These are phyloP conservation scores for Tetrao urogallus DNA, from an alignment of 2,113 vertebrate genomes.

Conservation along the genomic window DNA sequence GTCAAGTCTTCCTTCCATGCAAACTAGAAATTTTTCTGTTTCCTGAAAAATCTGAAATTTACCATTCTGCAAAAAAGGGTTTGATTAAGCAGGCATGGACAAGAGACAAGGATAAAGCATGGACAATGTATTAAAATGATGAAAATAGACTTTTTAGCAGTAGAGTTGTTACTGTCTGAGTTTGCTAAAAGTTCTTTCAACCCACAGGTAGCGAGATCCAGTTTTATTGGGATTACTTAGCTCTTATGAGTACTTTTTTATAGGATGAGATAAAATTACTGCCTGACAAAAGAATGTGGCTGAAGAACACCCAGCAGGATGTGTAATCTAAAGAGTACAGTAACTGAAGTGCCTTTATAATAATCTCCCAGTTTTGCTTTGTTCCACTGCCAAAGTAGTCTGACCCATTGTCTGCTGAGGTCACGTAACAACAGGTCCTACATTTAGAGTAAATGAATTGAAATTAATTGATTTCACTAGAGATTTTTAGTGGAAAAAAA, in stretches of 20 bases:
- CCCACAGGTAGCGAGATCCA: not conserved
- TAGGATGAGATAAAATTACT: not conserved
- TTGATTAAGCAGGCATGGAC: not conserved
- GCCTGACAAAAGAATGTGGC: not conserved
- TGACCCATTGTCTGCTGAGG: not conserved
- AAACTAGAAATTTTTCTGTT: not conserved
- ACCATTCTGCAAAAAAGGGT: not conserved
- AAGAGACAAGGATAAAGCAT: not conserved
- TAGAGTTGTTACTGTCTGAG: not conserved
- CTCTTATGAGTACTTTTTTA: not conserved
- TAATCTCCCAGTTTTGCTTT: not conserved
- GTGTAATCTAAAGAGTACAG: not conserved
- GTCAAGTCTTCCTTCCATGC: not conserved
- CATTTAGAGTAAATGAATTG: not conserved
- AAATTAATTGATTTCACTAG: not conserved
- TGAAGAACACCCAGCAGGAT: not conserved
- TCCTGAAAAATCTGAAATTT: not conserved
- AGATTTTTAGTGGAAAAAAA: not conserved
- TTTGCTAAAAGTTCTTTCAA: not conserved
- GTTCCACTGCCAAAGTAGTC: not conserved
- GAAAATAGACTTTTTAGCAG: not conserved
- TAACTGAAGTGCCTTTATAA: not conserved
- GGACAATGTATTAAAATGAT: not conserved
- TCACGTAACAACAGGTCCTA: not conserved
- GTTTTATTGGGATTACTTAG: not conserved